Conservation (phyloP, 2,113 vertebrate species). For the Phalacrocorax pelagicus region DNA sequence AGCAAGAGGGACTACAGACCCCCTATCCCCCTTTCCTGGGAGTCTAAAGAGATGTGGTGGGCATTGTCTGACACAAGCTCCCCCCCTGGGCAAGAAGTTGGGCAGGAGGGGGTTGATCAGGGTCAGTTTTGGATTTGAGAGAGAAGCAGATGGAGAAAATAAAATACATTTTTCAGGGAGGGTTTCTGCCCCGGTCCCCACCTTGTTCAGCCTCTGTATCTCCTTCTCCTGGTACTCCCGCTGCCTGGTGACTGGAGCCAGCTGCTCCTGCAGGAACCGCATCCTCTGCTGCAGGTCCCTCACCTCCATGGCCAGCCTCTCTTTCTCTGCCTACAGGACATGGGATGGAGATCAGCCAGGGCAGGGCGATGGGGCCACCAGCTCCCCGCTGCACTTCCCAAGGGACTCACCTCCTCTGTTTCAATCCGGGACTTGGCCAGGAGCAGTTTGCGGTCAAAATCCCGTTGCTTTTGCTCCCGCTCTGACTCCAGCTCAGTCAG, state of each 20-base stretch:
- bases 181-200: neutral
- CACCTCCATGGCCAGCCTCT: constrained; percentile 86
- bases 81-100: neutral
- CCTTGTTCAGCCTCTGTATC: constrained; percentile 95
- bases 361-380: neutral
- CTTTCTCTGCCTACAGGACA: constrained; percentile 84
- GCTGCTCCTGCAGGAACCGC: constrained; percentile 90
- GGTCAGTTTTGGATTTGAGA: neutral
- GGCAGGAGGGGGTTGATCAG: neutral
- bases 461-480: constrained; percentile 90
- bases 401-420: constrained; percentile 85
- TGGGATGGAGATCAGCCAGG: neutral
- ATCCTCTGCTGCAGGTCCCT: constrained; percentile 91
- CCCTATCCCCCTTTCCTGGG: neutral
- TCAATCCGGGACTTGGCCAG: constrained; percentile 96
- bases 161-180: neutral
- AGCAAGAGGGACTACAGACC: neutral
- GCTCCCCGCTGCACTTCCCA: neutral
- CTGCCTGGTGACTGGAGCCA: constrained; percentile 88
- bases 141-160: neutral
- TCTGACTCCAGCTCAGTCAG: constrained; percentile 87
- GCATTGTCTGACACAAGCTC: neutral
- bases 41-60: neutral
- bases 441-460: constrained; percentile 96
- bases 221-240: constrained; percentile 96